phyloP scores from a whole-genome alignment of 2,797 vertebrate genomes.

The Enteromius argenteus region DNA sequence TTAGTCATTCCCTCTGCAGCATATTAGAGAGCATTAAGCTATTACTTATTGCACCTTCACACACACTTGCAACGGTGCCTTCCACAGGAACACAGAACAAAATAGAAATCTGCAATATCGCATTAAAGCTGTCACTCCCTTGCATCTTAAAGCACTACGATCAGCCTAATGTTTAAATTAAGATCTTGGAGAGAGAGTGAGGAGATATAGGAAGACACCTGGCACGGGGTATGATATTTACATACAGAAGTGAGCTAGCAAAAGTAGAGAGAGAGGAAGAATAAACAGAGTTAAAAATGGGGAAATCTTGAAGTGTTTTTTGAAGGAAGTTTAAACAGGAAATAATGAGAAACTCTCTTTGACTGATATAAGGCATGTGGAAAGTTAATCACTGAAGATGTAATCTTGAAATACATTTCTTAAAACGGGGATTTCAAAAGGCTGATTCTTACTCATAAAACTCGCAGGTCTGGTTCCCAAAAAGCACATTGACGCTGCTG shows the following conservation, averaged over 20 bases:
- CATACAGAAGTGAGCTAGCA: neutral
- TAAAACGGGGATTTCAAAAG: neutral
- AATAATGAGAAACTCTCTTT: neutral
- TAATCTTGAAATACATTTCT: neutral
- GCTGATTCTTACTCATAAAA: conserved; percentile 87
- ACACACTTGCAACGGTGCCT: neutral
- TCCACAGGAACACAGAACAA: conserved; percentile 70
- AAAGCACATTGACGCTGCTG: conserved; percentile 88
- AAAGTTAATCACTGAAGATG: neutral
- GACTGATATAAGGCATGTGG: neutral
- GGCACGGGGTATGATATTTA: conserved; percentile 5
- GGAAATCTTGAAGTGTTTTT: neutral
- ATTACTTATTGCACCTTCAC: neutral
- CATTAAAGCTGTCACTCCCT: conserved; percentile 84
- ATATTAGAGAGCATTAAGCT: conserved; percentile 1
- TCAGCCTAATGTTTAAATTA: conserved; percentile 74
- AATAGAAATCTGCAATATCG: conserved; percentile 87
- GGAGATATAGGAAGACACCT: conserved; percentile 14
- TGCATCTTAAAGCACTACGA: conserved; percentile 77
- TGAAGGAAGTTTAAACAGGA: neutral
- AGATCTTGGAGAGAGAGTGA: conserved; percentile 54
- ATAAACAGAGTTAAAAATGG: neutral
- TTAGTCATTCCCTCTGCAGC: conserved; percentile 30
- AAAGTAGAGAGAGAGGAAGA: conserved; percentile 20
- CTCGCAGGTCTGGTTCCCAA: conserved; percentile 96